phyloP scores from a whole-genome alignment of 2,888 invertebrate species.

The Vandiemenella viatica region DNA sequence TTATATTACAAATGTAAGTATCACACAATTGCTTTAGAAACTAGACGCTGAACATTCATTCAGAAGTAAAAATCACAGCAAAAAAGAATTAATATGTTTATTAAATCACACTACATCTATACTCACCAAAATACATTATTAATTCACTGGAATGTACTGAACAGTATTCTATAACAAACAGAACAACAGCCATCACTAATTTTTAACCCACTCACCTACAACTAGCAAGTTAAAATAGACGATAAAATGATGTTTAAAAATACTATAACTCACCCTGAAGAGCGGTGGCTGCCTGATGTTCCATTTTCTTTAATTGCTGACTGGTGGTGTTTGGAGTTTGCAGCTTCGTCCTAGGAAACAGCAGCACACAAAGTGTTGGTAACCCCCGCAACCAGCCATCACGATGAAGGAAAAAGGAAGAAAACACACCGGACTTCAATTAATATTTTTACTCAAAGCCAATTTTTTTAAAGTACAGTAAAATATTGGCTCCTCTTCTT shows the following conservation, averaged over 20 bases:
- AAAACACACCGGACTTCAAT: conserved; percentile 27
- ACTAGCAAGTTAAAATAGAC: too few relatives aligned
- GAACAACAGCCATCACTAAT: conserved; percentile 12
- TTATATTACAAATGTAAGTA: conserved; percentile 1
- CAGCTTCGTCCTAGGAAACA: conserved; percentile 36
- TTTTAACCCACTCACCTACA: too few relatives aligned
- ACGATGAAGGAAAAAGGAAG: conserved; percentile 24
- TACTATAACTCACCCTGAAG: conserved; percentile 35
- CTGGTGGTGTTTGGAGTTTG: conserved; percentile 19
- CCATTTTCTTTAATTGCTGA: conserved; percentile 35
- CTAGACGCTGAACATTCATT: neutral
- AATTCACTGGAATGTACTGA: conserved; percentile 14
- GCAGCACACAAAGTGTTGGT: conserved; percentile 23
- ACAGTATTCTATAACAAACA: conserved; percentile 16
- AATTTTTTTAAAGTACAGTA: conserved; percentile 1
- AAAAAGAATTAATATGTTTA: neutral
- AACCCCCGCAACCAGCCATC: conserved; percentile 17
- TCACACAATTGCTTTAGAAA: neutral
- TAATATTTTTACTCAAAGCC: conserved; percentile 22
- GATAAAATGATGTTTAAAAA: too few relatives aligned
- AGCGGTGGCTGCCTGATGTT: conserved; percentile 31
- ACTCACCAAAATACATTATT: conserved; percentile 13
- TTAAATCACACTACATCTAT: conserved; percentile 2
- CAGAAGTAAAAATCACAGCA: neutral
- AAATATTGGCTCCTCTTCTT: conserved; percentile 9